Conservation (phyloP, 2,113 vertebrate species). For the Cisticola juncidis region DNA sequence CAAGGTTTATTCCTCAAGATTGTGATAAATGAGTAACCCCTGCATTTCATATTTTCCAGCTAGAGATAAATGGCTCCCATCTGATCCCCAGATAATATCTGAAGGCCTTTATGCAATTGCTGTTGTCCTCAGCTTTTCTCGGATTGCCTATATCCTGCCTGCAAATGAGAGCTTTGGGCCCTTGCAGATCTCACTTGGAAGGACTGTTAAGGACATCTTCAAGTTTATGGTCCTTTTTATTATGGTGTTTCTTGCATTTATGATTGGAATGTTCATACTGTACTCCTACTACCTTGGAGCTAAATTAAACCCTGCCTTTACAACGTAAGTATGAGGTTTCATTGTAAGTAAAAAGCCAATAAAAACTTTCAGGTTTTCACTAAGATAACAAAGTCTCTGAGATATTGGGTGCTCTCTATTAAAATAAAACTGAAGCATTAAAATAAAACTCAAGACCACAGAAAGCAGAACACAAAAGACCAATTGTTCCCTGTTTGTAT, state of each 20-base stretch:
- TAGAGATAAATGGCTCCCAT: slow-evolving; percentile 90
- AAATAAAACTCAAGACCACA: background rate
- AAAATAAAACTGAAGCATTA: background rate
- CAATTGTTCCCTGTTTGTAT: background rate
- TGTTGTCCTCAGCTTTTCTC: slow-evolving; percentile 88
- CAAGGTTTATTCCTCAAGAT: background rate
- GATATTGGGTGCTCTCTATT: background rate
- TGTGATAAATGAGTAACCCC: background rate
- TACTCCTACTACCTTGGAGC: slow-evolving; percentile 92
- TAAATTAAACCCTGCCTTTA: slow-evolving; percentile 88
- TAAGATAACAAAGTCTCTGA: background rate
- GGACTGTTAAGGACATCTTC: slow-evolving; percentile 92
- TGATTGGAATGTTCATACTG: slow-evolving; percentile 93
- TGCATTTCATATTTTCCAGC: slow-evolving; percentile 73
- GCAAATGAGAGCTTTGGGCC: slow-evolving; percentile 91
- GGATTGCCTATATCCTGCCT: slow-evolving; percentile 89
- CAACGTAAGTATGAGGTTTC: slow-evolving; percentile 81
- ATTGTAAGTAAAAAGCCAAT: background rate
- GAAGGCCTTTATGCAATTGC: slow-evolving; percentile 91
- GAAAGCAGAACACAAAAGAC: background rate
- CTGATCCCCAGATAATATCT: slow-evolving; percentile 90
- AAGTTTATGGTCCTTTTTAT: slow-evolving; percentile 95
- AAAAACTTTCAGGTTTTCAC: background rate
- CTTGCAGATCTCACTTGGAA: slow-evolving; percentile 89
- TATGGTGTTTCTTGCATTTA: slow-evolving; percentile 92